Evolutionary conservation across 2,888 invertebrate genomes (phyloP).

Genomic region (Cepaea hortensis): DNA sequence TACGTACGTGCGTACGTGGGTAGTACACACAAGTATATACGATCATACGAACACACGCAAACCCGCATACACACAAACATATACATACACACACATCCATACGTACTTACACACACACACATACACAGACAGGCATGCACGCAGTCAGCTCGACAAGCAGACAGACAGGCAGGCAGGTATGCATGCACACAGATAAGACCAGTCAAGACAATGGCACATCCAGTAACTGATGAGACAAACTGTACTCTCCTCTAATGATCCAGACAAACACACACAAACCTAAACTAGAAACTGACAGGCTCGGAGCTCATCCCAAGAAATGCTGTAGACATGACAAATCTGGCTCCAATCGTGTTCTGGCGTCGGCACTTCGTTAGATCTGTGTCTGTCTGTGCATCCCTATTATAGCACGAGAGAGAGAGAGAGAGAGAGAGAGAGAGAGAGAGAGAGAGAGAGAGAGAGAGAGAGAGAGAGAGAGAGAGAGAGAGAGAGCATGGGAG

Average conservation of each 20-base stretch:
- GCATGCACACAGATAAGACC: neutral
- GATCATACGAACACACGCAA: constrained; percentile 17
- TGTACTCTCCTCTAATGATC: too few relatives aligned
- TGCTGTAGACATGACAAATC: too few relatives aligned
- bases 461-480: constrained; percentile 40
- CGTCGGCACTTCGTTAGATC: too few relatives aligned
- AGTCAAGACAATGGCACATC: too few relatives aligned
- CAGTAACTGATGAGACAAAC: too few relatives aligned
- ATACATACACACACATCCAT: constrained; percentile 22
- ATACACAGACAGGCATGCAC: neutral
- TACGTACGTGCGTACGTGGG: neutral
- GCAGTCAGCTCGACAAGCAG: neutral
- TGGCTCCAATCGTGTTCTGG: too few relatives aligned
- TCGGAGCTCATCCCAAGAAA: too few relatives aligned
- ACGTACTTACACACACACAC: constrained; percentile 17
- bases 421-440: constrained; percentile 21
- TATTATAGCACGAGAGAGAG: constrained; percentile 17
- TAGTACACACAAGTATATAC: neutral
- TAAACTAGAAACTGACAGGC: too few relatives aligned
- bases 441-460: constrained; percentile 38
- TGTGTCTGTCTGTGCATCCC: neutral
- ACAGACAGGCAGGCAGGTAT: neutral
- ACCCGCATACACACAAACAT: constrained; percentile 15
- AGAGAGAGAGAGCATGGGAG: constrained; percentile 30
- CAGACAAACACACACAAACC: too few relatives aligned